These are phyloP conservation scores for Chaenogobius annularis DNA, from an alignment of 2,113 vertebrate species.

Conservation along the genomic window DNA sequence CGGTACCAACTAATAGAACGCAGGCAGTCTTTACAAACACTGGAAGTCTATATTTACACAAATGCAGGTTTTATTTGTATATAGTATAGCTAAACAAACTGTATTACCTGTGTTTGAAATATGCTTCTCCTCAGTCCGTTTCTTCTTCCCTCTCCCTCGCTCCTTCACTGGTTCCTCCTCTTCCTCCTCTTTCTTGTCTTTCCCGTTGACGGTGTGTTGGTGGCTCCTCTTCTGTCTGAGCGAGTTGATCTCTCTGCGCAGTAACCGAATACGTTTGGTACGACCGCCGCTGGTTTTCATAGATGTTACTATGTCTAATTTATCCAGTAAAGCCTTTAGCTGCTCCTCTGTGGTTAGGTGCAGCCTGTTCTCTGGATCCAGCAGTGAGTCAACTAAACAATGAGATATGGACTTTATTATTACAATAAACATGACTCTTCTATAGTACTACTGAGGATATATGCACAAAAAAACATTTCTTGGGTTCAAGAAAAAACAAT, in stretches of 20 bases:
- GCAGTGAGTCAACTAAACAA: constrained; percentile 87
- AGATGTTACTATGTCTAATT: constrained; percentile 88
- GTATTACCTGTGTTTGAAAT: constrained; percentile 54
- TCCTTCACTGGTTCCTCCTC: constrained; percentile 37
- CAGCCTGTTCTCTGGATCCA: constrained; percentile 88
- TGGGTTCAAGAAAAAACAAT: background rate
- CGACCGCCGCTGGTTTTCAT: constrained; percentile 91
- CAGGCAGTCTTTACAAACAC: no score
- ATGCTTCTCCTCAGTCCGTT: constrained; percentile 44
- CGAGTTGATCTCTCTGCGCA: constrained; percentile 91
- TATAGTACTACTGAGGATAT: background rate
- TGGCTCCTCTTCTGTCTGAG: constrained; percentile 85
- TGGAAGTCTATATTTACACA: no score
- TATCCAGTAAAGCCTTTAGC: constrained; percentile 92
- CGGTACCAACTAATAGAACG: no score
- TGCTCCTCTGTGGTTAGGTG: constrained; percentile 89
- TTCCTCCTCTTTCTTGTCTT: constrained; percentile 48
- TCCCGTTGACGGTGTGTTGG: constrained; percentile 76
- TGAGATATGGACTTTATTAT: background rate
- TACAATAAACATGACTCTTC: background rate
- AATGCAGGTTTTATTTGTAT: no score
- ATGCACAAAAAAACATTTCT: background rate
- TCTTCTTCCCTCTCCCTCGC: constrained; percentile 41
- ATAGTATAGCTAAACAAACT: background rate
- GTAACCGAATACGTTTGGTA: constrained; percentile 88